Conservation (phyloP, 2,888 invertebrate genomes). For the Meteorus cinctellus region DNA sequence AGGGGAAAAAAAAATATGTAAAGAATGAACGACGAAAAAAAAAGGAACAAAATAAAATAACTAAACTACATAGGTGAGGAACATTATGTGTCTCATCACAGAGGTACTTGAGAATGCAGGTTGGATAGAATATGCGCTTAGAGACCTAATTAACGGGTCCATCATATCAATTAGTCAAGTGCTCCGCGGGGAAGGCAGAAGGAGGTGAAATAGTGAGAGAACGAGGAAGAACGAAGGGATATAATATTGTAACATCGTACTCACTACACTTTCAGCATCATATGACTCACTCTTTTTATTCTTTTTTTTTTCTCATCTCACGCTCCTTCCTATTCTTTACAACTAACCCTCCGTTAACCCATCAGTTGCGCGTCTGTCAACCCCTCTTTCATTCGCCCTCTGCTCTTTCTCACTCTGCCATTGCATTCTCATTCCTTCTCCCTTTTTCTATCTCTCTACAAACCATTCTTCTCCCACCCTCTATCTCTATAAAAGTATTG, state of each 20-base stretch:
- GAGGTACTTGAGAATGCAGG: conserved; percentile 19
- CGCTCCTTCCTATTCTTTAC: conserved; percentile 10
- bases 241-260: background rate
- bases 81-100: conserved; percentile 2
- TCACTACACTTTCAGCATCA: conserved; percentile 2
- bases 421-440: conserved; percentile 32
- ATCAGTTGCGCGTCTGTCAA: conserved; percentile 30
- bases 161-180: conserved; percentile 34
- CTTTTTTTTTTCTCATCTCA: background rate
- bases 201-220: conserved; percentile 13
- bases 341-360: conserved; percentile 30
- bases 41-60: background rate
- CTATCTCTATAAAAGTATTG: conserved; percentile 28
- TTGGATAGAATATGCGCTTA: conserved; percentile 17
- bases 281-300: background rate
- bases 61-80: background rate
- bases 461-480: background rate
- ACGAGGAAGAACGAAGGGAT: conserved; percentile 8
- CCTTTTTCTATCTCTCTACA: background rate
- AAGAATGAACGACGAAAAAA: background rate
- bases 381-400: conserved; percentile 37
- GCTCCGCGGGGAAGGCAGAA: conserved; percentile 7
- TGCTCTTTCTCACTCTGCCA: conserved; percentile 25
- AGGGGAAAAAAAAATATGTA: background rate
- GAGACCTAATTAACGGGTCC: conserved; percentile 35